Conservation (phyloP, 2,113 vertebrate species). For the Origma solitaria region DNA sequence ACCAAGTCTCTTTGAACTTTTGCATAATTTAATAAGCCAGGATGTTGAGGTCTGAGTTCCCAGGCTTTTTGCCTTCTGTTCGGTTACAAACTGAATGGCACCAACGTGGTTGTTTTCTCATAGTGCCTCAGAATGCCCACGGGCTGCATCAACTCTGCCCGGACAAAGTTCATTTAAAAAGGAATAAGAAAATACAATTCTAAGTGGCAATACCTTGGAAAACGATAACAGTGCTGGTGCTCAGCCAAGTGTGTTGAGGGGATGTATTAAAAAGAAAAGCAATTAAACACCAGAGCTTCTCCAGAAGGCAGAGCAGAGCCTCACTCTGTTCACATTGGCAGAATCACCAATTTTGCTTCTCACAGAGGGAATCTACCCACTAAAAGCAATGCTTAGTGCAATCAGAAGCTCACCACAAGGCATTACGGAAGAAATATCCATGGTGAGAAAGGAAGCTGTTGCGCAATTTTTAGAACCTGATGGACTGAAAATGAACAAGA, state of each 20-base stretch:
- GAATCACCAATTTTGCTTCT: background rate
- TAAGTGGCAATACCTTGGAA: background rate
- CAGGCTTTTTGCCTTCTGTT: background rate
- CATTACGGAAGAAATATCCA: slow-evolving; percentile 3
- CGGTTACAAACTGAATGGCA: background rate
- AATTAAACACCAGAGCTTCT: slow-evolving; percentile 4
- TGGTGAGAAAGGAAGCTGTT: background rate
- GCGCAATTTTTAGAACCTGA: background rate
- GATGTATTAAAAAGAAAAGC: slow-evolving; percentile 20
- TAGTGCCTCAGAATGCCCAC: background rate
- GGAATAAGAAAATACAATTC: background rate
- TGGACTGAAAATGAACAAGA: slow-evolving; percentile 21
- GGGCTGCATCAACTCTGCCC: background rate
- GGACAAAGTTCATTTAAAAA: background rate
- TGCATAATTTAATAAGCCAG: background rate
- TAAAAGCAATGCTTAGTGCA: slow-evolving; percentile 13
- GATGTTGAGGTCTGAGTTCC: background rate
- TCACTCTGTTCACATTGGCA: background rate
- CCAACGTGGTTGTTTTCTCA: background rate
- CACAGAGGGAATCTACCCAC: background rate
- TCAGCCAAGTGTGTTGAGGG: background rate
- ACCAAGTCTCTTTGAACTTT: background rate
- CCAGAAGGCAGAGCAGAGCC: background rate
- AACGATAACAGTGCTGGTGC: background rate
- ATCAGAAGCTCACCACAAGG: slow-evolving; percentile 11